Evolutionary conservation across 2,797 vertebrate genomes (phyloP), one percentile per base, ranked within the genome.

Genomic region (Cyprinella venusta): DNA sequence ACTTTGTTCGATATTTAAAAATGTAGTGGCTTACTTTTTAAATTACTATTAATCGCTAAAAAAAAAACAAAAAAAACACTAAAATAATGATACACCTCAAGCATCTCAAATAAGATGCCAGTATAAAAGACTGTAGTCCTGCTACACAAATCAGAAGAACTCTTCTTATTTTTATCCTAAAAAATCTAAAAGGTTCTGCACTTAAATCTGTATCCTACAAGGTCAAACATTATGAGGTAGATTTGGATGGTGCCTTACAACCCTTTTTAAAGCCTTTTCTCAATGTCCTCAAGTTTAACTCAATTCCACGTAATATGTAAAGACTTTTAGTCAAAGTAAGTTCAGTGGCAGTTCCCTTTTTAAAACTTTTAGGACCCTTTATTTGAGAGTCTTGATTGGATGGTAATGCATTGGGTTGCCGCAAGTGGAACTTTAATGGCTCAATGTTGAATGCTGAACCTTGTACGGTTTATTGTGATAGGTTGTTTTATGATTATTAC

Each of bases 401-500:
- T 42, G 65, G 26, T 48, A 45, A 69, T 77, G 38, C 19, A 63
- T 48, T 8, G 38, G 45, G n/a, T 69, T 61, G 65, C 52, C 38
- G 65, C 26, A 8, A 63, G 74, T 78, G 38, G 16, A 70, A 77
- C 61, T 83, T 70, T 63, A 83, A 78, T 83, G 38, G 75, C 40
- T 70, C 15, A 81, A 48, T 59, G 76, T 56, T 21, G 67, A 82
- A 67, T 59, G 26, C 21, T 2, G 18, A 72, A 70, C 48, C 68
- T 45, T 72, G 59, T 76, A 45, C 6, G 24, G 36, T 75, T 80
- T 64, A 65, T 82, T 71, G n/a, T 70, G 79, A 70, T 77, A 13
- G 74, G 50, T 15, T 78, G n/a, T 70, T 85, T 82, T 78, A 82
- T 70, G 65, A 82, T 82, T 54, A 67, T 74, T 64, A 77, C 21